These are phyloP conservation scores for Orientallactaga bullata DNA, from an alignment of 2,113 vertebrate species.

Conservation along the genomic window DNA sequence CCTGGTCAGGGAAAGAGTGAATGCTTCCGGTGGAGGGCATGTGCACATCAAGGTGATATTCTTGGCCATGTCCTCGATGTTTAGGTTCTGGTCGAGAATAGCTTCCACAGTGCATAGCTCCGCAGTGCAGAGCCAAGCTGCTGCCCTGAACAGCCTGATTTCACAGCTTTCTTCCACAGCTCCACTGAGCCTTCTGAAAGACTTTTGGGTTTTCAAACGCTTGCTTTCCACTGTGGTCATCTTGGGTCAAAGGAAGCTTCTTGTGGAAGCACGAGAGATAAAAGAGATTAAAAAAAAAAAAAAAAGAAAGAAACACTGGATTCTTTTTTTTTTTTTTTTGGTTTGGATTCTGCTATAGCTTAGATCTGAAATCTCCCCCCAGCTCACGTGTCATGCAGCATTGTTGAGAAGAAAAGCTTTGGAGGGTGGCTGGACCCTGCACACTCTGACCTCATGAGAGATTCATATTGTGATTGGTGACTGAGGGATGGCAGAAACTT, in stretches of 20 bases:
- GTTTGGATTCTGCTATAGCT: neutral
- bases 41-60: fast-evolving
- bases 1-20: neutral
- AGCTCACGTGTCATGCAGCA: neutral
- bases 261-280: neutral
- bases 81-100: neutral
- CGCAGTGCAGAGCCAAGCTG: fast-evolving
- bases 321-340: too few species aligned
- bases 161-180: neutral
- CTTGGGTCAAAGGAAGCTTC: neutral
- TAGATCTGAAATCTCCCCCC: neutral
- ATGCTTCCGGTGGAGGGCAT: neutral
- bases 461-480: neutral
- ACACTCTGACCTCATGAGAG: neutral
- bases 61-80: neutral
- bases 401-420: neutral
- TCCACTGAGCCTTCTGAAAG: neutral
- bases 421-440: neutral
- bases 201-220: neutral
- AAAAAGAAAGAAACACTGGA: neutral
- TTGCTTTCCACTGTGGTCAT: neutral
- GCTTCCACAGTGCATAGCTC: neutral
- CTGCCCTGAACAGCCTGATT: fast-evolving
- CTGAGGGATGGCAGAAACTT: neutral
- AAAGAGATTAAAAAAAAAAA: neutral